Conservation (phyloP, 2,797 vertebrate genomes). For the Myotis pilosus region DNA sequence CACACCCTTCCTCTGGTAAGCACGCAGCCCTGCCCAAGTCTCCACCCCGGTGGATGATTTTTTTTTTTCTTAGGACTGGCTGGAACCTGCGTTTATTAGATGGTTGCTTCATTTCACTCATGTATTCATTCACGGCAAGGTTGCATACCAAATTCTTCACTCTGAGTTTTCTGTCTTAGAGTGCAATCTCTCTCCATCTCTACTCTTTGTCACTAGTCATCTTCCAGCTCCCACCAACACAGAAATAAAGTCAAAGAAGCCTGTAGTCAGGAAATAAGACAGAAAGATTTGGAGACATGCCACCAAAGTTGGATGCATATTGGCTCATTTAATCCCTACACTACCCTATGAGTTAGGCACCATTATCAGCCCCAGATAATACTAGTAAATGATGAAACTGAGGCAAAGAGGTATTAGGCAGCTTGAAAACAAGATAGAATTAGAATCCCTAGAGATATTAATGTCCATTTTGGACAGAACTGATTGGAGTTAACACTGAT, state of each 20-base stretch:
- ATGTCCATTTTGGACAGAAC: not conserved
- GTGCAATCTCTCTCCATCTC: not conserved
- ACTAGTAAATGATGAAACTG: not conserved
- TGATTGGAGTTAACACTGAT: not conserved
- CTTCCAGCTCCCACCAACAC: not conserved
- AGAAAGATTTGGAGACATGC: not conserved
- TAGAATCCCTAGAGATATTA: not conserved
- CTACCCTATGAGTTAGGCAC: not conserved
- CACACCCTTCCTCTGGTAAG: not conserved
- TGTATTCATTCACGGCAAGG: not conserved
- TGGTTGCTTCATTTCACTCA: not conserved
- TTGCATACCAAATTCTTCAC: not conserved
- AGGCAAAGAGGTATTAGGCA: not conserved
- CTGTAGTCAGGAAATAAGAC: not conserved
- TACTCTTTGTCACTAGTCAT: not conserved
- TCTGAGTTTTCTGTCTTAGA: not conserved
- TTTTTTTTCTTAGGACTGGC: not conserved
- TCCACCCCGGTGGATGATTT: not conserved
- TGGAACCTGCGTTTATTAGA: not conserved
- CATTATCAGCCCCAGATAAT: not conserved
- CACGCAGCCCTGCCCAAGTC: no score
- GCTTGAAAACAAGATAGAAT: not conserved
- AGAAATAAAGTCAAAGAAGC: not conserved
- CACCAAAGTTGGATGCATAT: not conserved
- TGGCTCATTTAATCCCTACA: not conserved